phyloP scores from a whole-genome alignment of 2,113 vertebrate genomes.

The Lepisosteus oculatus region DNA sequence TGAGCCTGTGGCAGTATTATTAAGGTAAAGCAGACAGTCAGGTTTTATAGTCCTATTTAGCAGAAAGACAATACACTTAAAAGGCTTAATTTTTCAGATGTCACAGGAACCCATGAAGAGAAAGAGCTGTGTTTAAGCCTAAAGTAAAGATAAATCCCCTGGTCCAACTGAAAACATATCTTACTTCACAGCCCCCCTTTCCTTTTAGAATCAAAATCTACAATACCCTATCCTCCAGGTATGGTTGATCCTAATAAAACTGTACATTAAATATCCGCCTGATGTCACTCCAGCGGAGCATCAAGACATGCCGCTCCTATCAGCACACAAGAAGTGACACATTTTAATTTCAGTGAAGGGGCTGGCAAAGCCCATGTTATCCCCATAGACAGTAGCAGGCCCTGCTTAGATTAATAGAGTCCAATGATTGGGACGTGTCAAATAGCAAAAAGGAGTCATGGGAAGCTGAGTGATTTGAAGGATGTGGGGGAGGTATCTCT shows the following conservation, averaged over 20 bases:
- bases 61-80: too few relatives aligned
- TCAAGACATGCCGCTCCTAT: slow-evolving; percentile 44
- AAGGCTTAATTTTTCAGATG: too few relatives aligned
- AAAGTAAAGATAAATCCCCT: too few relatives aligned
- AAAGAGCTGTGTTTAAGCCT: too few relatives aligned
- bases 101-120: too few relatives aligned
- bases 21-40: too few relatives aligned
- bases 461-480: slow-evolving; percentile 50
- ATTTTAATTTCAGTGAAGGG: slow-evolving; percentile 66
- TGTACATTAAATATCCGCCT: slow-evolving; percentile 53
- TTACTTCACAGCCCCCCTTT: background rate
- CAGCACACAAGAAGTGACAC: slow-evolving; percentile 58
- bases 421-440: slow-evolving; percentile 66
- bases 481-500: slow-evolving; percentile 23
- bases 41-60: too few relatives aligned
- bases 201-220: slow-evolving; percentile 28
- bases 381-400: slow-evolving; percentile 48
- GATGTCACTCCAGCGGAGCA: slow-evolving; percentile 46
- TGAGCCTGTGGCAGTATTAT: too few relatives aligned
- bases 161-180: too few relatives aligned
- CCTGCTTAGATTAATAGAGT: slow-evolving; percentile 66
- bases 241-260: slow-evolving; percentile 43
- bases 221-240: slow-evolving; percentile 35
- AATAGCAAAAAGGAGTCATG: slow-evolving; percentile 51
- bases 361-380: slow-evolving; percentile 60